Evolutionary conservation across 2,113 vertebrate genomes (phyloP).

Genomic region (Amia ocellicauda): DNA sequence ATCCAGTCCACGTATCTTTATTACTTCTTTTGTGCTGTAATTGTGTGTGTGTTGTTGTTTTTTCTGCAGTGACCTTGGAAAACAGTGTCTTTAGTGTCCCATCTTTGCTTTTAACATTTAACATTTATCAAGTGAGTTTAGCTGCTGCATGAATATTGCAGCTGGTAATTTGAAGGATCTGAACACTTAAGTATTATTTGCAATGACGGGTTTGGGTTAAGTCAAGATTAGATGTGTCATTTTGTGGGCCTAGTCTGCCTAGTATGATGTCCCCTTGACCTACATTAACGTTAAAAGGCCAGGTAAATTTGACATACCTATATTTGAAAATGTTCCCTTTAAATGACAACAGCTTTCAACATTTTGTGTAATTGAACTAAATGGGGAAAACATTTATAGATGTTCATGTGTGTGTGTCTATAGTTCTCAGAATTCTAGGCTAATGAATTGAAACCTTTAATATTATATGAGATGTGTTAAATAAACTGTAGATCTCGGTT

Average conservation of each 20-base stretch:
- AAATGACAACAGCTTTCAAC: not conserved
- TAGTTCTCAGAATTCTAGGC: not conserved
- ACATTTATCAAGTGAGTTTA: too few relatives aligned
- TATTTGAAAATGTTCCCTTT: not conserved
- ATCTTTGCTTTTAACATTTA: too few relatives aligned
- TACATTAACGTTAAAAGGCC: constrained; percentile 11
- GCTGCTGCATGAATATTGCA: too few relatives aligned
- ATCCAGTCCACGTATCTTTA: too few relatives aligned
- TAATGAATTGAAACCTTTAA: not conserved
- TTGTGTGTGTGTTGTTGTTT: too few relatives aligned
- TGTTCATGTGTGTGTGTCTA: too few relatives aligned
- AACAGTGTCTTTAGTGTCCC: too few relatives aligned
- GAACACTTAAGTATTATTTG: constrained; percentile 35
- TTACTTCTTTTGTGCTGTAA: too few relatives aligned
- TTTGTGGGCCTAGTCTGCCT: constrained; percentile 38
- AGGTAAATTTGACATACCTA: not conserved
- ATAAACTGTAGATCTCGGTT: constrained; percentile 31
- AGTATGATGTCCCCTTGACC: constrained; percentile 35
- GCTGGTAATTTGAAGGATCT: too few relatives aligned
- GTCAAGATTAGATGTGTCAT: constrained; percentile 61
- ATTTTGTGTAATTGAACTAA: too few relatives aligned
- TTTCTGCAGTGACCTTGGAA: too few relatives aligned
- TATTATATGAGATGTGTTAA: not conserved
- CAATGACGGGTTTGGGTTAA: constrained; percentile 58
- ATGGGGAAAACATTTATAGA: not conserved